Base-by-base conservation (phyloP, 2,797 vertebrate genomes). In the Characodon lateralis region DNA sequence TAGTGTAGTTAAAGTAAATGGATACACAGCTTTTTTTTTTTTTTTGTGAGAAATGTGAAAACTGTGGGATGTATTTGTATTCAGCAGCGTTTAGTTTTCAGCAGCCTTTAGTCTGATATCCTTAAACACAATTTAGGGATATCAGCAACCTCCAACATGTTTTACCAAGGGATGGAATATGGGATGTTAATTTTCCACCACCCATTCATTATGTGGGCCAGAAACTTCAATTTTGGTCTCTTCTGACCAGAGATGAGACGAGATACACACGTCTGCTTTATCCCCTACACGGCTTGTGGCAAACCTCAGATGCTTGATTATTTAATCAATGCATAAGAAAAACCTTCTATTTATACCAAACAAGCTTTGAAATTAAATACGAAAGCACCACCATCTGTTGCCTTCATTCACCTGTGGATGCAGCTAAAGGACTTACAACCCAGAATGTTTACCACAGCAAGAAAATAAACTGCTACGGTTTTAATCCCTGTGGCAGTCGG, bases 401-500 rank as follows among this genome's bases (percentile, higher is more conserved):
- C 6, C 43, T 39, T 28, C 59, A 53, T 41, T 61, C 6, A 31
- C 65, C 26, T 71, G 70, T 28, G 14, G 61, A 18, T 68, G 14
- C 28, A 72, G 14, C n/a, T 16, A 72, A 70, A 58, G 68, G 78
- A 74, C 51, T 53, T 48, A 56, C 20, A 72, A 71, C 20, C 71
- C 51, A 14, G 63, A 68, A n/a, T 53, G 43, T 78, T 79, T 58
- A 71, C 56, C 39, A 68, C 59, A 58, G 56, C 14, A 78, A 78
- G 31, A 77, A 77, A 12, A 71, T 53, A 53, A 79, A 73, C 46
- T 66, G 51, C 58, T 72, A 22, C 24, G 61, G n/a, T 8, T 35
- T 65, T 71, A 79, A 77, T 78, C 35, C 53, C 35, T 35, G 63
- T 68, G 74, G 74, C 59, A 78, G 35, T n/a, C 69, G n/a, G 46